Conservation (phyloP, 2,888 invertebrate species). For the Nasonovia ribisnigri region DNA sequence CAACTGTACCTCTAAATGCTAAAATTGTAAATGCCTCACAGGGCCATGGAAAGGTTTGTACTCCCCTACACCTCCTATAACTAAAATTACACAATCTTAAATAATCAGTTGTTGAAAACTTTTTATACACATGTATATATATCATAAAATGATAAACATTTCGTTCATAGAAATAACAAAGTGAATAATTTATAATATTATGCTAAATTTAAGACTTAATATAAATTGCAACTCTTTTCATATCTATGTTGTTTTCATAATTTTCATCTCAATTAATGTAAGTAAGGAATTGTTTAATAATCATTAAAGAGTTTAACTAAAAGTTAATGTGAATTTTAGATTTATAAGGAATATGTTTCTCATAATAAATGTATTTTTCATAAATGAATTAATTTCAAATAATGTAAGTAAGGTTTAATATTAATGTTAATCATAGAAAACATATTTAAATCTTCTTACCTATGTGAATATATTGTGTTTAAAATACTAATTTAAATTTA, state of each 20-base stretch:
- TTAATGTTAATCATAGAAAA: slow-evolving; percentile 46
- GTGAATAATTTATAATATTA: background rate
- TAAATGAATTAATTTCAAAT: background rate
- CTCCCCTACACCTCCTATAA: too few relatives aligned
- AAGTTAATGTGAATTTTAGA: background rate
- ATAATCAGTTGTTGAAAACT: too few relatives aligned
- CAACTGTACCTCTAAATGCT: too few relatives aligned
- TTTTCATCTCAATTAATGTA: slow-evolving; percentile 66
- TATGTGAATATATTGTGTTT: background rate
- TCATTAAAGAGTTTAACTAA: slow-evolving; percentile 56
- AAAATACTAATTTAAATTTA: background rate
- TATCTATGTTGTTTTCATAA: slow-evolving; percentile 18
- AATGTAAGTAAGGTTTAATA: slow-evolving; percentile 51
- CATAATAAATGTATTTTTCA: slow-evolving; percentile 40
- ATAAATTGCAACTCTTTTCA: slow-evolving; percentile 35
- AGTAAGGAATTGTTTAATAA: slow-evolving; percentile 65
- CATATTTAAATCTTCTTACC: background rate
- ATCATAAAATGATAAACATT: background rate
- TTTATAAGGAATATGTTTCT: background rate
- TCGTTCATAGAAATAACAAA: background rate
- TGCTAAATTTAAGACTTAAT: background rate
- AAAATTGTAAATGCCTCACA: too few relatives aligned
- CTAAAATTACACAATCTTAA: too few relatives aligned
- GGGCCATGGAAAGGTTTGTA: too few relatives aligned
- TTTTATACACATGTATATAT: background rate